Conservation (phyloP, 2,888 invertebrate species). For the Cerastis leucographa region DNA sequence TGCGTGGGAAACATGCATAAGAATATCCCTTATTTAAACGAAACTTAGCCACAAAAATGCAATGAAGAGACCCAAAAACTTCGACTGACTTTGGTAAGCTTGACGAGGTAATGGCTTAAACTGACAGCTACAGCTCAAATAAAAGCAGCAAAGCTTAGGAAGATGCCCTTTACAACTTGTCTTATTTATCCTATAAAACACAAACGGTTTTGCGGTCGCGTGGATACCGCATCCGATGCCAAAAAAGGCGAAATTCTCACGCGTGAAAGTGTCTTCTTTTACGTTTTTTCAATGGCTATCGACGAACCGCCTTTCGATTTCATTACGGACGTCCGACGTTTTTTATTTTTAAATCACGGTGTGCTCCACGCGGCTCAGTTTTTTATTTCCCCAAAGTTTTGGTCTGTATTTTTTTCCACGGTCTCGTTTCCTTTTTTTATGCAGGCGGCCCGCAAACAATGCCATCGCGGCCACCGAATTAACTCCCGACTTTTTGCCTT, state of each 20-base stretch:
- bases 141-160: conserved; percentile 21
- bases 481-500: conserved; percentile 89
- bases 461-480: conserved; percentile 88
- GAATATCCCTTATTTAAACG: neutral
- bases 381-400: conserved; percentile 85
- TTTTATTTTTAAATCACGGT: conserved; percentile 90
- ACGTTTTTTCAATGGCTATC: conserved; percentile 89
- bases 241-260: conserved; percentile 89
- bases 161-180: conserved; percentile 60
- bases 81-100: conserved; percentile 6
- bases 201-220: conserved; percentile 70
- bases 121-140: conserved; percentile 28
- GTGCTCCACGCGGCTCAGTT: conserved; percentile 84
- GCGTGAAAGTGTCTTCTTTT: conserved; percentile 90
- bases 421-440: conserved; percentile 86
- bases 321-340: conserved; percentile 89
- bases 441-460: conserved; percentile 89
- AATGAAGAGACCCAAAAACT: neutral
- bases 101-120: neutral
- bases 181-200: conserved; percentile 75
- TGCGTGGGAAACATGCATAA: neutral
- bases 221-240: conserved; percentile 74
- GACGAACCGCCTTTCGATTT: conserved; percentile 91
- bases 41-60: neutral
- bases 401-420: conserved; percentile 85